Conservation (phyloP, 2,797 vertebrate species). For the Selene dorsalis region DNA sequence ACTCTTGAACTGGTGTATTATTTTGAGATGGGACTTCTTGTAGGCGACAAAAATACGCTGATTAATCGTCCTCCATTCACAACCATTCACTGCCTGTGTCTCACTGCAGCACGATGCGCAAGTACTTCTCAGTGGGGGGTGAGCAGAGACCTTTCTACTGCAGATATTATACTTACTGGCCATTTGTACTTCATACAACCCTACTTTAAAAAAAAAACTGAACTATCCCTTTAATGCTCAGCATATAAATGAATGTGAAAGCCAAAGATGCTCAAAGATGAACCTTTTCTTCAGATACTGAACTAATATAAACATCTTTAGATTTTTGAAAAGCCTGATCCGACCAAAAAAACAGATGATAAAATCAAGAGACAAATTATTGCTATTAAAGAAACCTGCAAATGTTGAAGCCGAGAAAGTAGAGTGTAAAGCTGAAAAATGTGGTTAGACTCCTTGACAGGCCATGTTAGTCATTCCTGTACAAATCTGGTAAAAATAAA, state of each 20-base stretch:
- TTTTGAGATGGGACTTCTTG: too few relatives aligned
- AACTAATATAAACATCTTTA: conserved; percentile 17
- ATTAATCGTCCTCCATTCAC: too few relatives aligned
- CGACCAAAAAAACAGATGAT: background rate
- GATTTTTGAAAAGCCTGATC: background rate
- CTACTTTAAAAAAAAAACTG: too few relatives aligned
- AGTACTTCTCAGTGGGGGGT: too few relatives aligned
- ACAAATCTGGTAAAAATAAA: conserved; percentile 5
- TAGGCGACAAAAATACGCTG: too few relatives aligned
- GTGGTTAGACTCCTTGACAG: background rate
- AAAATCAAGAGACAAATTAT: conserved; percentile 9
- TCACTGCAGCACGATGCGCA: too few relatives aligned
- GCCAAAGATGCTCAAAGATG: conserved; percentile 34
- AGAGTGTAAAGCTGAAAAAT: background rate
- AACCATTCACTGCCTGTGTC: too few relatives aligned
- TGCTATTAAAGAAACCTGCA: background rate
- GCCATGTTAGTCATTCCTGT: conserved; percentile 10
- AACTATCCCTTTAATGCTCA: too few relatives aligned
- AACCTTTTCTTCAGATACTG: conserved; percentile 12
- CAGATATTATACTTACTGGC: too few relatives aligned
- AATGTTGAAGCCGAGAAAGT: conserved; percentile 9
- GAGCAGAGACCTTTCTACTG: too few relatives aligned
- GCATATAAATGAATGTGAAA: conserved; percentile 36
- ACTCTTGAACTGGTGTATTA: too few relatives aligned
- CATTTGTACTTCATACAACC: too few relatives aligned